phyloP scores from a whole-genome alignment of 2,888 invertebrate species.

The Microlaimidae sp. region DNA sequence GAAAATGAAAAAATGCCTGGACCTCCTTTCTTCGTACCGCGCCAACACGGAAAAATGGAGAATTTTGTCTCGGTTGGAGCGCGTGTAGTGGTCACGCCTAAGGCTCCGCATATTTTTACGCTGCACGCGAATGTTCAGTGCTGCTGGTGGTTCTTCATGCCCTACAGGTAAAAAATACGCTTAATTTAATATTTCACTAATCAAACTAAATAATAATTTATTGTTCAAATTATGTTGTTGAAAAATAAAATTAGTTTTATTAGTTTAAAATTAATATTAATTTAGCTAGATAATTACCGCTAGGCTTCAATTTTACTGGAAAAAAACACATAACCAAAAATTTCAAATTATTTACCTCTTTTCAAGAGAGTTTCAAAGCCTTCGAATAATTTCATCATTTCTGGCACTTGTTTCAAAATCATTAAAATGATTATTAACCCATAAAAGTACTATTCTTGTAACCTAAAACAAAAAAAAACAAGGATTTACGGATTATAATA shows the following conservation, averaged over 20 bases:
- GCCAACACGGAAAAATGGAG: constrained; percentile 56
- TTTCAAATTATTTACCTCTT: constrained; percentile 38
- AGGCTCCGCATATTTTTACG: constrained; percentile 80
- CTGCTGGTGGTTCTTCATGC: constrained; percentile 55
- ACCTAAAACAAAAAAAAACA: constrained; percentile 48
- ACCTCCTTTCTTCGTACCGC: constrained; percentile 44
- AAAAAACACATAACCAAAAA: constrained; percentile 8
- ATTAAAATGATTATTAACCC: constrained; percentile 97
- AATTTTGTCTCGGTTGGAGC: constrained; percentile 73
- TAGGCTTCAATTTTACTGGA: not conserved
- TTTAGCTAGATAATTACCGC: too few relatives aligned
- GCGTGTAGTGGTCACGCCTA: constrained; percentile 70
- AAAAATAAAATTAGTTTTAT: not conserved
- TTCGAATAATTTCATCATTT: constrained; percentile 89
- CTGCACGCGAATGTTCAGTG: constrained; percentile 89
- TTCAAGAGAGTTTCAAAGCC: constrained; percentile 70
- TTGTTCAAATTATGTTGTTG: constrained; percentile 3
- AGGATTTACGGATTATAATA: too few relatives aligned
- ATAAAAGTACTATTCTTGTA: constrained; percentile 80
- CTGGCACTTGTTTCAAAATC: constrained; percentile 87
- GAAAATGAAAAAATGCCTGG: constrained; percentile 87
- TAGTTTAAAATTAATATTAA: too few relatives aligned
- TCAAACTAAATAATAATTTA: not conserved
- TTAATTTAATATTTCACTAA: not conserved
- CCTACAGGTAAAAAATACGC: constrained; percentile 44